These are phyloP conservation scores for Condylura cristata DNA, from an alignment of 2,113 vertebrate species.

Conservation along the genomic window DNA sequence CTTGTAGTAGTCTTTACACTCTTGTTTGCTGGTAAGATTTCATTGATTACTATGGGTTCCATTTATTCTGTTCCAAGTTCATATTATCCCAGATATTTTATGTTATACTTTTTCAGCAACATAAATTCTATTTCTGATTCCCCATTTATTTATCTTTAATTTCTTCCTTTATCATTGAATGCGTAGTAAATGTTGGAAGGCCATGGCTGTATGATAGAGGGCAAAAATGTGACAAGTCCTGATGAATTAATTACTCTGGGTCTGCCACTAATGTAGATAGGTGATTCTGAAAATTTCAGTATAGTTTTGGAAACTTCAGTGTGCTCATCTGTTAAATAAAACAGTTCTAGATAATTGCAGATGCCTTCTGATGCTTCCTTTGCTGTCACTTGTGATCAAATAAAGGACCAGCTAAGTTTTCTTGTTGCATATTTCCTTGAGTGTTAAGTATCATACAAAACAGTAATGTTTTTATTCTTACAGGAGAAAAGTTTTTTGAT, in stretches of 20 bases:
- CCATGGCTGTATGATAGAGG: background rate
- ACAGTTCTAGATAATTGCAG: background rate
- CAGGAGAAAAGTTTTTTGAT: constrained; percentile 97
- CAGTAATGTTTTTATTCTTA: constrained; percentile 65
- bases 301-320: background rate
- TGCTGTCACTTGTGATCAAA: background rate
- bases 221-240: background rate
- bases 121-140: background rate
- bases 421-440: background rate
- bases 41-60: background rate
- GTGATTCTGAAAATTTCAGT: background rate
- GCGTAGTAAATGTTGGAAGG: background rate
- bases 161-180: background rate
- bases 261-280: background rate
- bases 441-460: constrained; percentile 57
- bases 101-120: constrained; percentile 3
- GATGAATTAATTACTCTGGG: background rate
- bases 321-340: background rate
- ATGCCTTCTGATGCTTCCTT: background rate
- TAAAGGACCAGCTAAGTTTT: constrained; percentile 19
- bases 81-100: background rate
- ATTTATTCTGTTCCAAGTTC: background rate
- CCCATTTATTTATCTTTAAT: background rate
- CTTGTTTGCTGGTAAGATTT: constrained; percentile 94
- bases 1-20: constrained; percentile 96